A percentile compares a stretch with the other conserved stretches of the same genome.
These are phyloP conservation scores for Caenorhabditis wallacei DNA, from an alignment of 2,888 invertebrate genomes.

Conservation along the genomic window DNA sequence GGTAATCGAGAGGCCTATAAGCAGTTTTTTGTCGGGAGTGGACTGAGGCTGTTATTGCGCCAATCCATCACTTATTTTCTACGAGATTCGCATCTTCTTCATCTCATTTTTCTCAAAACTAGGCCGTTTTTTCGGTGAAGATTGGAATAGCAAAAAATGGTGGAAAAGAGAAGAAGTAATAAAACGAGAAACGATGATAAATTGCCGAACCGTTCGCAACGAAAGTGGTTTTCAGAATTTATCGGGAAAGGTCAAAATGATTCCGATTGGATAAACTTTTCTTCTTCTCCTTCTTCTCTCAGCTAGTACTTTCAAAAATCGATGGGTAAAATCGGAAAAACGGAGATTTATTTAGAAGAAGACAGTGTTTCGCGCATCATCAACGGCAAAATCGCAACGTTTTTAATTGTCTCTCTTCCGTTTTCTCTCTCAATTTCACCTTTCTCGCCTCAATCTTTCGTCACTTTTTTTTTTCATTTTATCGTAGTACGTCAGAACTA, in stretches of 20 bases:
- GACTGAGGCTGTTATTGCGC: conserved; percentile 43
- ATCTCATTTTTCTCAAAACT: conserved; percentile 34
- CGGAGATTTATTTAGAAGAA: neutral
- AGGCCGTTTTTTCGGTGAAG: conserved; percentile 58
- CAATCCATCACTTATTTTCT: conserved; percentile 57
- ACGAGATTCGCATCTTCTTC: conserved; percentile 59
- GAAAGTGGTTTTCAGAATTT: conserved; percentile 16
- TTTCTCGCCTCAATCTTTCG: conserved; percentile 8
- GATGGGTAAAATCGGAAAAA: conserved; percentile 16
- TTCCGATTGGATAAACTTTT: neutral
- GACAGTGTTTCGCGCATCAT: conserved; percentile 25
- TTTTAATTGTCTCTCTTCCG: conserved; percentile 20
- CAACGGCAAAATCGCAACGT: conserved; percentile 33
- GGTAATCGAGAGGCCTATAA: conserved; percentile 10
- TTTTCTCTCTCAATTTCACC: conserved; percentile 48
- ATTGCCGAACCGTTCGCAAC: conserved; percentile 7
- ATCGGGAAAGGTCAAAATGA: conserved; percentile 26
- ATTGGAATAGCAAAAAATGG: conserved; percentile 10
- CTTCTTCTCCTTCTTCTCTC: neutral
- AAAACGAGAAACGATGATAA: conserved; percentile 21
- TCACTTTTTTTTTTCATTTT: conserved; percentile 11
- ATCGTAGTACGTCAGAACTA: conserved; percentile 50
- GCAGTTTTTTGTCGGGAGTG: conserved; percentile 49
- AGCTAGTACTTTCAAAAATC: conserved; percentile 18
- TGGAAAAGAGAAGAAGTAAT: conserved; percentile 18